phyloP scores from a whole-genome alignment of 2,888 invertebrate genomes.

The Pterostichus niger region DNA sequence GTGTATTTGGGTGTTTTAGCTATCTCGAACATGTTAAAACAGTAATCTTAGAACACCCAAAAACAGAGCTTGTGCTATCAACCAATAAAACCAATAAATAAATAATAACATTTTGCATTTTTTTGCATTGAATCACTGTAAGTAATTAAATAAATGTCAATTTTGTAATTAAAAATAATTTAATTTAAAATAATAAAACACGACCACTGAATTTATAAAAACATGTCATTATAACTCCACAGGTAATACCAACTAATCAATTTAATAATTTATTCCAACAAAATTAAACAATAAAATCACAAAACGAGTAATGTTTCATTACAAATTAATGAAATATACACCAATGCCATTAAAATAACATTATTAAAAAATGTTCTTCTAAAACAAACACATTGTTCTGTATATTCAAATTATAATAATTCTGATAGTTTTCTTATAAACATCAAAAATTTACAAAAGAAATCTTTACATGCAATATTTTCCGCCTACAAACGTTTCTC shows the following conservation, averaged over 20 bases:
- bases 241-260: not conserved
- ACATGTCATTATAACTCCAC: not conserved
- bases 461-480: too few species aligned
- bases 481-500: too few species aligned
- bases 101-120: not conserved
- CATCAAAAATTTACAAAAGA: too few species aligned
- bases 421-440: too few species aligned
- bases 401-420: too few species aligned
- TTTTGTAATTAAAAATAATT: constrained; percentile 45
- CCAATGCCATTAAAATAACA: not conserved
- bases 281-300: not conserved
- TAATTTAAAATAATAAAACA: constrained; percentile 41
- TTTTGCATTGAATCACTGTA: constrained; percentile 22
- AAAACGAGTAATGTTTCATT: not conserved
- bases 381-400: too few species aligned
- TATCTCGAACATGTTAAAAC: too few species aligned
- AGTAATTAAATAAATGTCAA: constrained; percentile 45
- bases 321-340: not conserved
- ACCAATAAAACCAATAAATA: too few species aligned
- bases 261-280: constrained; percentile 1
- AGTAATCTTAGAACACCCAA: too few species aligned
- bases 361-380: too few species aligned
- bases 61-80: too few species aligned
- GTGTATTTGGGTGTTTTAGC: too few species aligned
- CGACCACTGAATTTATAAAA: not conserved